These are phyloP conservation scores for Melinaea marsaeus DNA, from an alignment of 2,888 invertebrate genomes.

Conservation along the genomic window DNA sequence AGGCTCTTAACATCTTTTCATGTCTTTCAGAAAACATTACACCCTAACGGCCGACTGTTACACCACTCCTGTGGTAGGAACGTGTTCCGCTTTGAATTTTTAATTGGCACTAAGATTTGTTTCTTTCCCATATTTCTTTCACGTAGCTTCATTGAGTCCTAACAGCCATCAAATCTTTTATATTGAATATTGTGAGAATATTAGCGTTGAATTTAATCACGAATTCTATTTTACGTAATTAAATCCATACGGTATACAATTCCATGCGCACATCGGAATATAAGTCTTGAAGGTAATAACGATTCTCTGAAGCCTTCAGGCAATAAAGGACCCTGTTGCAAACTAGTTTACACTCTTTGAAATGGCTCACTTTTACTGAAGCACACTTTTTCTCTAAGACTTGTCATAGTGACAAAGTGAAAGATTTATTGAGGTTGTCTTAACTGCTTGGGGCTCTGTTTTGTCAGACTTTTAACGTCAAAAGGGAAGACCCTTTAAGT, in stretches of 20 bases:
- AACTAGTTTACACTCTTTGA: slow-evolving; percentile 4
- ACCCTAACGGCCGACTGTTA: slow-evolving; percentile 25
- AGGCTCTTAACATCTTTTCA: slow-evolving; percentile 36
- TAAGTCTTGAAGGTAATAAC: slow-evolving; percentile 15
- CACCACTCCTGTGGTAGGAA: slow-evolving; percentile 15
- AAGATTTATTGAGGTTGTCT: slow-evolving; percentile 1
- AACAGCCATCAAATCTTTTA: too few species aligned
- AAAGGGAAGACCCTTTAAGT: too few species aligned
- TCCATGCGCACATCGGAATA: slow-evolving; percentile 3
- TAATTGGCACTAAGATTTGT: slow-evolving; percentile 2
- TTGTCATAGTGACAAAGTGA: slow-evolving; percentile 1
- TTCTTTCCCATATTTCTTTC: background rate
- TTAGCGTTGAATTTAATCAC: too few species aligned
- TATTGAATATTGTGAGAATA: too few species aligned
- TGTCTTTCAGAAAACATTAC: slow-evolving; percentile 32
- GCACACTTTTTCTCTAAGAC: slow-evolving; percentile 4
- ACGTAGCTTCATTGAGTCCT: background rate
- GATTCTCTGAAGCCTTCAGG: slow-evolving; percentile 10
- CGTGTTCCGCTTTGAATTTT: slow-evolving; percentile 12
- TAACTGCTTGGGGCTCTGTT: background rate
- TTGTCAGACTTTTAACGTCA: background rate
- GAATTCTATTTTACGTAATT: background rate
- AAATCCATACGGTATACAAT: background rate
- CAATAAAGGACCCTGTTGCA: slow-evolving; percentile 8
- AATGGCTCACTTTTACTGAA: slow-evolving; percentile 3